Evolutionary conservation across 2,888 invertebrate species (phyloP).

Genomic region (Monochamus alternatus): DNA sequence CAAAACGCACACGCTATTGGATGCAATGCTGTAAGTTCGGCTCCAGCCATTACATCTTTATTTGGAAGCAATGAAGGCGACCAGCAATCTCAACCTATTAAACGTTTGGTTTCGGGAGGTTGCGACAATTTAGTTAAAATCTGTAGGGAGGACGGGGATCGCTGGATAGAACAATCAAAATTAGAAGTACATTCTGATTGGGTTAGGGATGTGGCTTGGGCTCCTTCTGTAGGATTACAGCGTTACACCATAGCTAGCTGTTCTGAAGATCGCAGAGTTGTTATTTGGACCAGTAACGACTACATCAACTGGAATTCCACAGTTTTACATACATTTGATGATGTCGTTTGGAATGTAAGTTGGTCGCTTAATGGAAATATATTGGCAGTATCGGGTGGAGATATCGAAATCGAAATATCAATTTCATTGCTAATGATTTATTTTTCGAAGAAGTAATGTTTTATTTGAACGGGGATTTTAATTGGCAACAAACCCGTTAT

Average conservation of each 20-base stretch:
- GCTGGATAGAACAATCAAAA: constrained; percentile 89
- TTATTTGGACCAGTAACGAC: constrained; percentile 90
- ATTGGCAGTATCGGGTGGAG: constrained; percentile 97
- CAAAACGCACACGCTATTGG: constrained; percentile 97
- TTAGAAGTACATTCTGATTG: constrained; percentile 98
- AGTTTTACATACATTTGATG: constrained; percentile 93
- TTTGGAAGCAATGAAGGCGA: constrained; percentile 72
- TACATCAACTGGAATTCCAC: constrained; percentile 90
- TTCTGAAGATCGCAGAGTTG: constrained; percentile 90
- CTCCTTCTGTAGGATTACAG: constrained; percentile 89
- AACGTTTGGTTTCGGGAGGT: constrained; percentile 94
- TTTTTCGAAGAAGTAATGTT: too few relatives aligned
- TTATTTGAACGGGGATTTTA: too few relatives aligned
- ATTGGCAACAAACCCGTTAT: too few relatives aligned
- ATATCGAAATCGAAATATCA: constrained; percentile 74
- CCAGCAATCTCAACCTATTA: constrained; percentile 71
- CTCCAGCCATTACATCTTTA: constrained; percentile 83
- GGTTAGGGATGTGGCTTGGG: constrained; percentile 99
- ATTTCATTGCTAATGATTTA: too few relatives aligned
- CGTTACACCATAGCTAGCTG: constrained; percentile 95
- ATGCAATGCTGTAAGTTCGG: constrained; percentile 97
- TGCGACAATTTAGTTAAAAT: constrained; percentile 99
- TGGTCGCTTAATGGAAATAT: constrained; percentile 99
- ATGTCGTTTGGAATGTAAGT: constrained; percentile 99
- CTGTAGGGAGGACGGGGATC: constrained; percentile 88